Conservation (phyloP, 2,888 invertebrate species). For the Amaurobius ferox region DNA sequence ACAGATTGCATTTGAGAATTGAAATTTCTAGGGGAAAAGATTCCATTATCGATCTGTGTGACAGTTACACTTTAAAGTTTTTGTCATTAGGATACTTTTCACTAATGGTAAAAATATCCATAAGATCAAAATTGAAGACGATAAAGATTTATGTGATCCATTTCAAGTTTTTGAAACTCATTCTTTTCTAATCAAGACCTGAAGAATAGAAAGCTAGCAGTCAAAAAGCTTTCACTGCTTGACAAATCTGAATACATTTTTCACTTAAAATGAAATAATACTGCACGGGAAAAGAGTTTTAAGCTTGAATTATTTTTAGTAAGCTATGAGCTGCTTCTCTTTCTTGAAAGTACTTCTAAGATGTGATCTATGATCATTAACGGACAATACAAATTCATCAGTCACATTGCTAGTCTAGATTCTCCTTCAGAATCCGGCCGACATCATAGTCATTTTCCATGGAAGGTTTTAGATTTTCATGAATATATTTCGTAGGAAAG, state of each 20-base stretch:
- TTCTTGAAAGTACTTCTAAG: conserved; percentile 15
- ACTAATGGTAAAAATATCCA: conserved; percentile 58
- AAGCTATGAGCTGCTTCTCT: conserved; percentile 40
- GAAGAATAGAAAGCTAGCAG: conserved; percentile 9
- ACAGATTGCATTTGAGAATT: no score
- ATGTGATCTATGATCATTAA: neutral
- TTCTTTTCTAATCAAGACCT: conserved; percentile 46
- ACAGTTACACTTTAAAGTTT: neutral
- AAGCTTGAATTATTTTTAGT: conserved; percentile 56
- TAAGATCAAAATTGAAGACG: conserved; percentile 48
- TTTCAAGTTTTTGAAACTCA: conserved; percentile 55
- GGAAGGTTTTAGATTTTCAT: no score
- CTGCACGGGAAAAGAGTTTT: conserved; percentile 50
- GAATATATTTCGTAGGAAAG: no score
- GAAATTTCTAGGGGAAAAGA: no score
- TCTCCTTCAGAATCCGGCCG: neutral
- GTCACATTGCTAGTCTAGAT: neutral
- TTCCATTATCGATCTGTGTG: no score
- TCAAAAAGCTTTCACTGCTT: conserved; percentile 64
- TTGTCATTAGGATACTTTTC: conserved; percentile 24
- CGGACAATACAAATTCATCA: neutral
- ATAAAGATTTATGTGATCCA: conserved; percentile 55
- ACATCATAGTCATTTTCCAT: neutral
- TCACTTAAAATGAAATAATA: conserved; percentile 65
- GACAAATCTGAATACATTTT: conserved; percentile 62